phyloP scores from a whole-genome alignment of 2,113 vertebrate species.

The Speoplatyrhinus poulsoni region DNA sequence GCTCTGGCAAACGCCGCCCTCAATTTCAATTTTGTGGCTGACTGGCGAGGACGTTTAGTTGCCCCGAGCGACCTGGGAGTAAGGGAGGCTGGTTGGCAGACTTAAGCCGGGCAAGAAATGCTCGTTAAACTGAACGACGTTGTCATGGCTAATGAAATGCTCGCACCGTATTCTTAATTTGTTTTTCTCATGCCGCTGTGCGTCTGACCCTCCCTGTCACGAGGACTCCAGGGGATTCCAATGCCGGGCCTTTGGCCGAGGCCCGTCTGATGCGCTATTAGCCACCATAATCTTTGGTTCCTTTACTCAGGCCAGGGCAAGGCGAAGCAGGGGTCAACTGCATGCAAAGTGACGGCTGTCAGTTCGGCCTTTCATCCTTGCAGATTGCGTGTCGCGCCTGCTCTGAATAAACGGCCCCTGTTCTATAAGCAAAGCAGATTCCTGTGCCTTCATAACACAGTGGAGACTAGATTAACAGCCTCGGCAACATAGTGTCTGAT shows the following conservation, averaged over 20 bases:
- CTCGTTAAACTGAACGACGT: constrained; percentile 50
- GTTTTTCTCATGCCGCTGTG: constrained; percentile 40
- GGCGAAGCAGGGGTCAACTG: constrained; percentile 3
- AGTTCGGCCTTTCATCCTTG: constrained; percentile 39
- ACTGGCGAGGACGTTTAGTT: constrained; percentile 59
- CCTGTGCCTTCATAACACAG: neutral
- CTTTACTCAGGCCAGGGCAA: constrained; percentile 23
- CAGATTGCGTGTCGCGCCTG: constrained; percentile 17
- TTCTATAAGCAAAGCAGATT: constrained; percentile 19
- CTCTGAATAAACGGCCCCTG: constrained; percentile 29
- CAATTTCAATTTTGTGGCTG: constrained; percentile 21
- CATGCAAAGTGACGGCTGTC: constrained; percentile 10
- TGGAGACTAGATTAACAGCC: constrained; percentile 31
- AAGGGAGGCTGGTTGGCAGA: constrained; percentile 43
- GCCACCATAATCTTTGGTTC: constrained; percentile 27
- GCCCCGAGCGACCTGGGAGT: constrained; percentile 58
- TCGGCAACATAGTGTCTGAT: constrained; percentile 31
- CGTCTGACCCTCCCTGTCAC: constrained; percentile 32
- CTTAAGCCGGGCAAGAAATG: constrained; percentile 36
- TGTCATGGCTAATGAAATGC: constrained; percentile 65
- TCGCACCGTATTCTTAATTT: constrained; percentile 37
- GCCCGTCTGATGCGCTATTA: constrained; percentile 51
- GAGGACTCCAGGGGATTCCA: constrained; percentile 32
- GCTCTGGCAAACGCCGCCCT: too few relatives aligned
- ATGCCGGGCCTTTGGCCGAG: constrained; percentile 17